Evolutionary conservation across 2,113 vertebrate genomes (phyloP), one percentile per base, ranked within the genome.

Genomic region (Dicrurus megarhynchus): DNA sequence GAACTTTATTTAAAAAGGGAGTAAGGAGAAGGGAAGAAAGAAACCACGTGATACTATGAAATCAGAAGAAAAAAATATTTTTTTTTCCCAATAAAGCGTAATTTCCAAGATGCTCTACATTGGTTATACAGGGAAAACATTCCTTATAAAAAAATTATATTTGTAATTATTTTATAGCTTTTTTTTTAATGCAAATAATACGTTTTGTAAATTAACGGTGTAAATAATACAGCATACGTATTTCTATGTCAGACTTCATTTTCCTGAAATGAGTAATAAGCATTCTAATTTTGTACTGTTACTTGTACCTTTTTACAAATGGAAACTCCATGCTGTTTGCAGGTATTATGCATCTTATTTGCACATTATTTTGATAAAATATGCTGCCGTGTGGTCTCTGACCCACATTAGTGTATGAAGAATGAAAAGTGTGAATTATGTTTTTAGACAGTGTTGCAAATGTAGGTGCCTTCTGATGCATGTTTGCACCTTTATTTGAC

Each of bases 171-270:
- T 98, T 98, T 98, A 97, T 97, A 97, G 91, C 93, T 97, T 97
- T 97, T 97, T 97, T 97, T 93, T 97, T n/a, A 61, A 56, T 97
- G 87, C 91, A 97, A 92, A 96, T 96, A 93, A 70, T 97, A 95
- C 95, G 89, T 98, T 98, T 98, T 99, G 98, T 99, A 99, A 99
- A 98, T 98, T 97, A 98, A 99, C 97, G 97, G 87, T 98, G 98
- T 99, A 99, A 98, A 99, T 98, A 98, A 97, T 97, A 97, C 94
- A 81, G 30, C 3, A 2, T 98, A 97, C 97, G 91, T 98, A 97
- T 98, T 97, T 98, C 98, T 98, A 96, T 97, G 94, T 95, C 94
- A 97, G 94, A 98, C 96, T 98, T 97, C 87, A 93, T 97, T 98
- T 97, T 98, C 97, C 96, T 97, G 97, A 97, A 97, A 95, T 95